phyloP scores from a whole-genome alignment of 2,797 vertebrate species.

The Pipistrellus kuhlii region DNA sequence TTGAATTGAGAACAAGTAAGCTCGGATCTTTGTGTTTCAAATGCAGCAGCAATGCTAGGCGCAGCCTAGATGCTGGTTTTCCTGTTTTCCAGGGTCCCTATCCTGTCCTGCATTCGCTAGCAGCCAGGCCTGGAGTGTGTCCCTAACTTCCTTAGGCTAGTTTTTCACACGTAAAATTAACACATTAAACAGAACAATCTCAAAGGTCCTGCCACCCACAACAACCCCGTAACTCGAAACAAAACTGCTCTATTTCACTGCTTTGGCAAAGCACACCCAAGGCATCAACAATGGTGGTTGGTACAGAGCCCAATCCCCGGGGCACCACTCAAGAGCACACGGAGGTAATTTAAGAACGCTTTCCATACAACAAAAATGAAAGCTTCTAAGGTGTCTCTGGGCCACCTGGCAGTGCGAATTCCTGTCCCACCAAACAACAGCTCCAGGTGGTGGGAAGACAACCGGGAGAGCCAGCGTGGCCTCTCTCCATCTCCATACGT shows the following conservation, averaged over 20 bases:
- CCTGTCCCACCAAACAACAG: background rate
- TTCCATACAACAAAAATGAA: background rate
- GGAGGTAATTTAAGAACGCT: conserved; percentile 53
- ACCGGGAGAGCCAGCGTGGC: background rate
- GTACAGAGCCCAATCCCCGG: background rate
- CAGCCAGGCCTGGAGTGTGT: background rate
- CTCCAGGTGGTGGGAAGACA: background rate
- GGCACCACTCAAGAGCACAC: background rate
- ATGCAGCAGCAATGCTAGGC: background rate
- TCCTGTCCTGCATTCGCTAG: background rate
- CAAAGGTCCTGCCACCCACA: background rate
- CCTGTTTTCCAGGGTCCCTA: background rate
- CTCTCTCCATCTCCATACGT: background rate
- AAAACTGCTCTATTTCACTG: conserved; percentile 51
- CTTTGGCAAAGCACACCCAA: conserved; percentile 42
- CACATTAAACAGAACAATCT: conserved; percentile 54
- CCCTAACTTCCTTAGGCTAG: conserved; percentile 37
- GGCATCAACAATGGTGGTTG: background rate
- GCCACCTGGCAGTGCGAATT: background rate
- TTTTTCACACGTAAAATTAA: conserved; percentile 51
- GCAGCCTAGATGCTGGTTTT: background rate
- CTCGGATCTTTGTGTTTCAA: conserved; percentile 38
- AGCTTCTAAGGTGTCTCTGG: background rate
- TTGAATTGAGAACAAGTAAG: background rate
- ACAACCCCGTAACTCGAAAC: background rate